phyloP scores from a whole-genome alignment of 2,797 vertebrate genomes.

The Sebastes oblongus region DNA sequence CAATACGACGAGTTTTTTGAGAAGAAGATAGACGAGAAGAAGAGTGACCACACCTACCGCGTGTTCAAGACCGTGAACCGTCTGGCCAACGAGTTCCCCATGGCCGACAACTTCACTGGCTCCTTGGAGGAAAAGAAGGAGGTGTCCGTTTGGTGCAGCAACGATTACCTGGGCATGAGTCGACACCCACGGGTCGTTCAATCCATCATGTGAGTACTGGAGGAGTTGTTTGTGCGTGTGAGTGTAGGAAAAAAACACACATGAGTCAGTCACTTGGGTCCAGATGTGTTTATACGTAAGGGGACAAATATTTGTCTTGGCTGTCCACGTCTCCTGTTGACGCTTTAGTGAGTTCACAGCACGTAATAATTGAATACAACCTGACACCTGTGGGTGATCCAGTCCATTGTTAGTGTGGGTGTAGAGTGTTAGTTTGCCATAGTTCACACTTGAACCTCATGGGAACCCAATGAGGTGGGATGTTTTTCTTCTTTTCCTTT shows the following conservation, averaged over 20 bases:
- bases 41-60: constrained; percentile 90
- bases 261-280: background rate
- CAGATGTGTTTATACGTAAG: background rate
- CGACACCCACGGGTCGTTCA: constrained; percentile 88
- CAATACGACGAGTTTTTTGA: constrained; percentile 90
- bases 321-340: background rate
- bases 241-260: background rate
- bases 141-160: constrained; percentile 95
- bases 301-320: constrained; percentile 14
- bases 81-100: constrained; percentile 86
- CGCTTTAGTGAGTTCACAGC: background rate
- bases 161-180: constrained; percentile 95
- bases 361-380: background rate
- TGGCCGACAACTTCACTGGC: constrained; percentile 78
- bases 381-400: constrained; percentile 2
- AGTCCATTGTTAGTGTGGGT: constrained; percentile 17
- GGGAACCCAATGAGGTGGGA: background rate
- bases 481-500: background rate
- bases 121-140: constrained; percentile 87
- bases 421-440: background rate
- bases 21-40: constrained; percentile 89
- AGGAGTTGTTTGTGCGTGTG: background rate
- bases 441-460: constrained; percentile 18
- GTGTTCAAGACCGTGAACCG: constrained; percentile 94
- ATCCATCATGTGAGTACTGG: constrained; percentile 86